Conservation (phyloP, 2,888 invertebrate genomes). For the Boloria euphrosyne region DNA sequence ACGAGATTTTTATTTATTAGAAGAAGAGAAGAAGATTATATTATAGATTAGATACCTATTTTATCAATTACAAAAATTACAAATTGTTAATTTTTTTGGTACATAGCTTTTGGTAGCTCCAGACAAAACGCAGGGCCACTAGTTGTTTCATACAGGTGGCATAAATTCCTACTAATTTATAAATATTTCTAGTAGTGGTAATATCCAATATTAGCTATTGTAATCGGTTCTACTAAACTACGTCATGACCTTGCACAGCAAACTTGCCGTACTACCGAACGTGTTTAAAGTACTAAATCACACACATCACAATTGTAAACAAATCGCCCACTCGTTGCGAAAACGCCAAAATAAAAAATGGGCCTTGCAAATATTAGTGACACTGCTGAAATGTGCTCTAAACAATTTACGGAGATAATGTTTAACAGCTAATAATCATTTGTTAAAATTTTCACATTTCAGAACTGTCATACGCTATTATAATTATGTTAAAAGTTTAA, state of each 20-base stretch:
- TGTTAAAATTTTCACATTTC: slow-evolving; percentile 17
- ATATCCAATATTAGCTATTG: slow-evolving; percentile 42
- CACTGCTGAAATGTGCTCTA: slow-evolving; percentile 55
- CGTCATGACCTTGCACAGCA: slow-evolving; percentile 61
- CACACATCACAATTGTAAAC: slow-evolving; percentile 63
- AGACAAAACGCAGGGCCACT: too few species aligned
- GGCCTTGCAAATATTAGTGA: slow-evolving; percentile 49
- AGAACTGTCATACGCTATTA: background rate
- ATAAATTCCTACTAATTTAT: slow-evolving; percentile 15
- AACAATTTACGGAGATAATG: slow-evolving; percentile 55
- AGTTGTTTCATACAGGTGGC: too few species aligned
- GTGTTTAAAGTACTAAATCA: slow-evolving; percentile 58
- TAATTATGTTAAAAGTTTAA: too few species aligned
- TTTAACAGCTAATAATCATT: slow-evolving; percentile 37
- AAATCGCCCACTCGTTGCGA: slow-evolving; percentile 63
- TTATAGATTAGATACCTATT: too few species aligned
- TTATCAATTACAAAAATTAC: too few species aligned
- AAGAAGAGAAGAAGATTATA: too few species aligned
- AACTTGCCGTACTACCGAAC: slow-evolving; percentile 48
- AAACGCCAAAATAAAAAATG: slow-evolving; percentile 52
- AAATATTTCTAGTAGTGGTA: slow-evolving; percentile 30
- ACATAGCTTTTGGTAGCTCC: too few species aligned
- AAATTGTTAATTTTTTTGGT: too few species aligned
- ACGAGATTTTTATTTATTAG: too few species aligned
- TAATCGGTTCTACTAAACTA: slow-evolving; percentile 49